phyloP scores from a whole-genome alignment of 2,797 vertebrate genomes.

The Sebastes trivittatus region DNA sequence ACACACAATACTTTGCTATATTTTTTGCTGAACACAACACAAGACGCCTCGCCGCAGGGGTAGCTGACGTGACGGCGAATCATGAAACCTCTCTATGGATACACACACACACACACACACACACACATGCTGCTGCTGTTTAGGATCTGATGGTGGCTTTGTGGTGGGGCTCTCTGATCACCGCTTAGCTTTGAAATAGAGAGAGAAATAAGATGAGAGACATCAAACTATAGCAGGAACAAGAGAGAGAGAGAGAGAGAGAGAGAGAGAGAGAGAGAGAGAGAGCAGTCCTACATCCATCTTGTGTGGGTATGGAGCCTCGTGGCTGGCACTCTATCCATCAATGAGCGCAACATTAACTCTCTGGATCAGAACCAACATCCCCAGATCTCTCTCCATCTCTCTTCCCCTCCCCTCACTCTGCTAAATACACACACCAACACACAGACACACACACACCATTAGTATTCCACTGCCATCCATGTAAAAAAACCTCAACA shows the following conservation, averaged over 20 bases:
- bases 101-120: background rate
- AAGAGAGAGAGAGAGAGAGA: slow-evolving; percentile 12
- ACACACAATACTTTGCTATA: background rate
- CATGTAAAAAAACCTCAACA: slow-evolving; percentile 45
- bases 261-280: slow-evolving; percentile 72
- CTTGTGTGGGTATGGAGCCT: slow-evolving; percentile 94
- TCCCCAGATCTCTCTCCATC: slow-evolving; percentile 75
- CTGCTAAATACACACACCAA: slow-evolving; percentile 72
- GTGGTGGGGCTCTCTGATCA: slow-evolving; percentile 61
- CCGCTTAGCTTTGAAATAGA: slow-evolving; percentile 51
- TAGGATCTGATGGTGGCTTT: slow-evolving; percentile 43
- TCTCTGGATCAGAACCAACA: slow-evolving; percentile 95
- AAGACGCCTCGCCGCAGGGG: background rate
- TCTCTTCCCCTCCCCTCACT: slow-evolving; percentile 68
- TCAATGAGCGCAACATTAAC: slow-evolving; percentile 98
- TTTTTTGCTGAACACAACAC: background rate
- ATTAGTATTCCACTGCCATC: slow-evolving; percentile 72
- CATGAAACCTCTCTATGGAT: background rate
- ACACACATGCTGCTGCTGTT: slow-evolving; percentile 68
- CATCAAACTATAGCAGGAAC: slow-evolving; percentile 53
- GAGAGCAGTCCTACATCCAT: slow-evolving; percentile 88
- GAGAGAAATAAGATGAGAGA: slow-evolving; percentile 51
- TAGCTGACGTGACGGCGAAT: background rate
- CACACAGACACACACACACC: slow-evolving; percentile 31
- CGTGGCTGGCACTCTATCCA: slow-evolving; percentile 94